Evolutionary conservation across 2,888 invertebrate genomes (phyloP).

Genomic region (Acleris literana): DNA sequence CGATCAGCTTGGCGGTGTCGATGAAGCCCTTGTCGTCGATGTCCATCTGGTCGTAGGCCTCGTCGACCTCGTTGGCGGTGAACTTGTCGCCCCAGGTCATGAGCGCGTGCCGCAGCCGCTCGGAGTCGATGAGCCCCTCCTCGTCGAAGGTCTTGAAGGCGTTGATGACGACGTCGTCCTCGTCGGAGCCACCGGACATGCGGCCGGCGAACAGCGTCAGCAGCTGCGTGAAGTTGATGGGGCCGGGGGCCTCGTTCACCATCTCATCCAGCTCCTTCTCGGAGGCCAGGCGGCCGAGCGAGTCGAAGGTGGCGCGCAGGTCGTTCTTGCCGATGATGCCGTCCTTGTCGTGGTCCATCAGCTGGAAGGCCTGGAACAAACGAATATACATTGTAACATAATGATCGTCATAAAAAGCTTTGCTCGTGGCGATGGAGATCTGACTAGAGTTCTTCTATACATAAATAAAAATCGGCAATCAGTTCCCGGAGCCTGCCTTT

Average conservation of each 20-base stretch:
- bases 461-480: too few relatives aligned
- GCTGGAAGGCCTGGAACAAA: constrained; percentile 91
- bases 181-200: constrained; percentile 96
- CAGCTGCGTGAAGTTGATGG: constrained; percentile 97
- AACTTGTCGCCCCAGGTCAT: constrained; percentile 98
- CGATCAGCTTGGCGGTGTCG: constrained; percentile 93
- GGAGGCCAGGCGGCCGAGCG: constrained; percentile 93
- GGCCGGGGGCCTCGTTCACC: constrained; percentile 94
- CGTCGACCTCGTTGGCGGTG: constrained; percentile 93
- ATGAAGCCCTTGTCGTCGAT: constrained; percentile 96
- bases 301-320: constrained; percentile 95
- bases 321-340: constrained; percentile 95
- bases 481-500: too few relatives aligned
- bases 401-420: too few relatives aligned
- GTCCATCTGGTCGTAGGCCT: constrained; percentile 96
- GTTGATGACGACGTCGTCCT: constrained; percentile 95
- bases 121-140: constrained; percentile 94
- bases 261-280: constrained; percentile 96
- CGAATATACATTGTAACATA: constrained; percentile 11
- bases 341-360: constrained; percentile 98
- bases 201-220: constrained; percentile 95
- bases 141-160: constrained; percentile 97
- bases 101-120: constrained; percentile 94
- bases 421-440: too few relatives aligned
- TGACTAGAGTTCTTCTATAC: too few relatives aligned